A percentile compares a stretch with the other conserved stretches of the same genome.
phyloP scores from a whole-genome alignment of 2,888 invertebrate genomes.

The Meloe dianella region DNA sequence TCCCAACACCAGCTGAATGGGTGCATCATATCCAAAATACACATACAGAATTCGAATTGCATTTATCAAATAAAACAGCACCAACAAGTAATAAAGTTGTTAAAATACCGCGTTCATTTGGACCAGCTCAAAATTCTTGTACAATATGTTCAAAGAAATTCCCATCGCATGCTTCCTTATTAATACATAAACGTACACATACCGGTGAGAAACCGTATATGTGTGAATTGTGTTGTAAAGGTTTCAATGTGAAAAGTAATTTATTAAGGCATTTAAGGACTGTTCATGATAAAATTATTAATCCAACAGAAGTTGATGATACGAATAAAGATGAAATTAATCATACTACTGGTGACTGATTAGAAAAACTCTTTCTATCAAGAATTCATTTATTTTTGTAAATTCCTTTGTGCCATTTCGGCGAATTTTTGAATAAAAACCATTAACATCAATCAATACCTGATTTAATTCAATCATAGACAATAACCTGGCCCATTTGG shows the following conservation, averaged over 20 bases:
- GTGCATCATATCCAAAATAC: constrained; percentile 84
- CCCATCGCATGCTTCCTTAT: constrained; percentile 80
- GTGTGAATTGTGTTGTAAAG: constrained; percentile 77
- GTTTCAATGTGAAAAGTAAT: constrained; percentile 81
- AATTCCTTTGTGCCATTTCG: background rate
- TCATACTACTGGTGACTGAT: background rate
- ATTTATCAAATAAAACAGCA: constrained; percentile 75
- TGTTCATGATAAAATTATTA: constrained; percentile 72
- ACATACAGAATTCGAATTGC: constrained; percentile 81
- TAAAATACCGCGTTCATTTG: constrained; percentile 51
- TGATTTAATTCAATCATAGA: constrained; percentile 10
- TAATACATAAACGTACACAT: constrained; percentile 78
- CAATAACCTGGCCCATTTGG: constrained; percentile 74
- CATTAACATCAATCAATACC: background rate
- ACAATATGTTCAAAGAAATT: constrained; percentile 75
- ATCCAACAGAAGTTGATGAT: constrained; percentile 53
- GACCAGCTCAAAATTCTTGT: constrained; percentile 56
- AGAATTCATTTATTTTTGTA: background rate
- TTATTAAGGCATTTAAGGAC: constrained; percentile 75
- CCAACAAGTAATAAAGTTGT: constrained; percentile 50
- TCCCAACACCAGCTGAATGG: constrained; percentile 85
- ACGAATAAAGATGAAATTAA: background rate
- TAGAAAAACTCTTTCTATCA: background rate
- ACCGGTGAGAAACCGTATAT: constrained; percentile 77
- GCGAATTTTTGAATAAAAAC: background rate